A percentile compares a stretch with the other conserved stretches of the same genome.
phyloP scores from a whole-genome alignment of 30 jellyfish, hydroid and myxozoan species.

The Aurelia sp. region DNA sequence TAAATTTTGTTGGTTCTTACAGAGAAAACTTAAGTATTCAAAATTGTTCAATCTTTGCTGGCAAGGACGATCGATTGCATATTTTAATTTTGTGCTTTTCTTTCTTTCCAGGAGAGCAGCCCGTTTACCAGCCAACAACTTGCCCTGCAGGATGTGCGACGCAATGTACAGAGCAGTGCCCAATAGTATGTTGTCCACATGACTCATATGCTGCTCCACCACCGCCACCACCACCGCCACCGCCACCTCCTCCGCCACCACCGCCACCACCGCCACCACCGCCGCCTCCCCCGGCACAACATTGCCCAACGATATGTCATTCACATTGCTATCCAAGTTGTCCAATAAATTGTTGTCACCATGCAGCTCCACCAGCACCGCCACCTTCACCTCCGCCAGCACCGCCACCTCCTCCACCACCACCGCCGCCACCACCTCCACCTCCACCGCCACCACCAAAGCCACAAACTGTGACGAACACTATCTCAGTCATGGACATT shows the following conservation, averaged over 20 bases:
- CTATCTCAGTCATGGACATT: conserved; percentile 76
- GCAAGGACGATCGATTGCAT: too few species aligned
- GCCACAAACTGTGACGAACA: conserved; percentile 49
- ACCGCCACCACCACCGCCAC: conserved; percentile 49
- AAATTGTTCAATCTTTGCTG: too few species aligned
- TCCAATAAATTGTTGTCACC: conserved; percentile 79
- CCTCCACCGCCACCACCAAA: conserved; percentile 61
- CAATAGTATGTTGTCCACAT: conserved; percentile 73
- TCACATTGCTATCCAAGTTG: conserved; percentile 82
- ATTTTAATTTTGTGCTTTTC: too few species aligned
- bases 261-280: conserved; percentile 78
- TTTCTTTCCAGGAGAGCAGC: conserved; percentile 5
- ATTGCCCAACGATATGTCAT: conserved; percentile 83
- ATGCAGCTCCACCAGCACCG: conserved; percentile 68
- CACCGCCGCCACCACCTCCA: conserved; percentile 73
- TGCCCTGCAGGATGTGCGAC: conserved; percentile 82
- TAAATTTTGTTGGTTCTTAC: too few species aligned
- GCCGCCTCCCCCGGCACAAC: conserved; percentile 60
- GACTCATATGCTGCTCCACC: conserved; percentile 17
- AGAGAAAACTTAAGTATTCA: too few species aligned
- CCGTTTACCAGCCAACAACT: conserved; percentile 36
- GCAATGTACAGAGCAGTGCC: conserved; percentile 75
- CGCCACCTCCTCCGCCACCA: conserved; percentile 70
- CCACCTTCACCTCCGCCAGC: conserved; percentile 84
- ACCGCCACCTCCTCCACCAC: conserved; percentile 80